Evolutionary conservation across 2,113 vertebrate species (phyloP), one percentile per base, ranked within the genome.

Genomic region (Aldabrachelys gigantea): DNA sequence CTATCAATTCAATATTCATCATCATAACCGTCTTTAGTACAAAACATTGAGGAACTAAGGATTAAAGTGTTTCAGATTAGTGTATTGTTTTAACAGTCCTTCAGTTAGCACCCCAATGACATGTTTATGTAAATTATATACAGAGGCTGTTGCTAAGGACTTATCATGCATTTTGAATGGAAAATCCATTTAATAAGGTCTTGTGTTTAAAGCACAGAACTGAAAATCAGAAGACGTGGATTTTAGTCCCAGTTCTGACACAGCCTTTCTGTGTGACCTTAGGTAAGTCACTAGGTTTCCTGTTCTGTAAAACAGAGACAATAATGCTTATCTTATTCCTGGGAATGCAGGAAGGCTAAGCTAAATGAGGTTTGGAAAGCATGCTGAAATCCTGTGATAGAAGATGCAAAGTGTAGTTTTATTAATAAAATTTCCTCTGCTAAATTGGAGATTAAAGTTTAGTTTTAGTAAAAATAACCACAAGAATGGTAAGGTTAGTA

Each of bases 401-500:
- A 91, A 95, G 38, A 38, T 69, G 65, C 41, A 25, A 76, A 47
- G 41, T 76, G 24, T 41, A 75, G 72, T 75, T 75, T 75, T 75
- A 76, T 47, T 44, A 47, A 76, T 94, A 96, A 97, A 97, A 96
- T 85, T 25, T 47, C 6, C 85, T 81, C 59, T 47, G 53, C 93
- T 92, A 91, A 94, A 90, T 83, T 88, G 95, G 92, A 97, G 85
- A 54, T 91, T 95, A 97, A 92, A 52, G 84, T 95, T 95, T 97
- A n/a, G 62, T 95, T 97, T 97, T 92, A 96, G 94, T 92, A 84
- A 76, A 85, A 89, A 69, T 35, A 78, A 92, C 56, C 56, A 80
- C 54, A 3, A 56, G 92, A 92, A 78, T 78, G 41, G 24, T 24
- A 47, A 78, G 22, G 41, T 78, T 27, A 72, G n/a, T 72, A 96